Percentiles rank a stretch among this genome's conserved stretches.
Evolutionary conservation across 2,113 vertebrate species (phyloP).

Genomic region (Propithecus coquereli): DNA sequence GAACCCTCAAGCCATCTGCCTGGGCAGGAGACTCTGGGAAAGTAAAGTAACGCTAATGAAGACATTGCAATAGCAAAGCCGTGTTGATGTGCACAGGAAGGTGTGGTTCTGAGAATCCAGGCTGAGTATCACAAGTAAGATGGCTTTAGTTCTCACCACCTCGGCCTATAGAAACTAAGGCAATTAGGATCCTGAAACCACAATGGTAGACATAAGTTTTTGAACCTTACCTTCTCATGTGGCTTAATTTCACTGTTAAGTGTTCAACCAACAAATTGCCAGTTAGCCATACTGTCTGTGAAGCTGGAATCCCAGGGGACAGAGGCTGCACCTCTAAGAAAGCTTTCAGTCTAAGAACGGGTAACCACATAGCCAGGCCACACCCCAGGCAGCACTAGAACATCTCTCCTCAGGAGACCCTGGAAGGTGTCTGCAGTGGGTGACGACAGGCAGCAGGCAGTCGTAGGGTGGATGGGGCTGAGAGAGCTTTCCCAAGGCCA

Average conservation of each 20-base stretch:
- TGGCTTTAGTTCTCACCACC: background rate
- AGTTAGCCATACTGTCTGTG: background rate
- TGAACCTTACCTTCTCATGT: background rate
- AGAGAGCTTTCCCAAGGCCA: background rate
- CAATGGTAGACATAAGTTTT: background rate
- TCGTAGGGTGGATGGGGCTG: background rate
- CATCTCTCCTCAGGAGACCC: background rate
- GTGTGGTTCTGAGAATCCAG: background rate
- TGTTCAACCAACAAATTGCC: background rate
- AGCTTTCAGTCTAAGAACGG: background rate
- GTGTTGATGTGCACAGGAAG: background rate
- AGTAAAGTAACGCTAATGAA: background rate
- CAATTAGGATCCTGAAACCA: background rate
- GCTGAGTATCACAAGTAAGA: background rate
- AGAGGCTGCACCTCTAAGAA: background rate
- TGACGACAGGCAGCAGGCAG: background rate
- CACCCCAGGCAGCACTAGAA: background rate
- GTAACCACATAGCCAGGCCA: background rate
- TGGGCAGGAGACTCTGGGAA: background rate
- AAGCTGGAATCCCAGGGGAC: background rate
- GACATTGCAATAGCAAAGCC: background rate
- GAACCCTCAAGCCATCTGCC: background rate
- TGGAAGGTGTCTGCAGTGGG: background rate
- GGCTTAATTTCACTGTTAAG: background rate
- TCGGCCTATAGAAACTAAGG: background rate